These are phyloP conservation scores for Oncorhynchus keta DNA, from an alignment of 2,113 vertebrate species.

Conservation along the genomic window DNA sequence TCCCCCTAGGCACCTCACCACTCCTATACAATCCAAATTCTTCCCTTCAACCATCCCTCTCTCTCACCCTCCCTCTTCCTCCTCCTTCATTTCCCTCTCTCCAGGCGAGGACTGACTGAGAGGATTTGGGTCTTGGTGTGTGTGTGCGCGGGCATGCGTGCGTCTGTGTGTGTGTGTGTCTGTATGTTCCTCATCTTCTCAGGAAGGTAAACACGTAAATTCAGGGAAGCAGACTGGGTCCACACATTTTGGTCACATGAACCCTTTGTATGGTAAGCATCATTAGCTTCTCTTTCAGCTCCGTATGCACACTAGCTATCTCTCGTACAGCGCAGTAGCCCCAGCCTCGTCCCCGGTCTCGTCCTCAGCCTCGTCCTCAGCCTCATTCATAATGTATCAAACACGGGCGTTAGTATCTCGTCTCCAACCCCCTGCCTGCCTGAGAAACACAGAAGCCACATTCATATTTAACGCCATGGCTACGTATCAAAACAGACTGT, in stretches of 20 bases:
- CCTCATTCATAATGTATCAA: slow-evolving; percentile 16
- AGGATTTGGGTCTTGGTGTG: neutral
- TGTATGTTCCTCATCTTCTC: slow-evolving; percentile 30
- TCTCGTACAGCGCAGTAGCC: no score
- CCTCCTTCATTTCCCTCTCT: neutral
- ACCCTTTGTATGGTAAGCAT: neutral
- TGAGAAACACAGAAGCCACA: slow-evolving; percentile 35
- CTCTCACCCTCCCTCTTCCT: slow-evolving; percentile 16
- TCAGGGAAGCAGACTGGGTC: neutral
- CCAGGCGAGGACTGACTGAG: no score
- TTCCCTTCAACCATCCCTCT: slow-evolving; percentile 22
- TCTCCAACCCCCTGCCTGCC: neutral
- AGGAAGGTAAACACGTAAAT: slow-evolving; percentile 21
- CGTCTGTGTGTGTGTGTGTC: slow-evolving; percentile 12
- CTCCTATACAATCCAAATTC: neutral
- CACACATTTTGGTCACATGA: neutral
- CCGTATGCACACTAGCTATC: no score
- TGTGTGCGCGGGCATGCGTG: slow-evolving; percentile 14
- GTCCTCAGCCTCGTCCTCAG: slow-evolving; percentile 11
- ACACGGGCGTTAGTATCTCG: slow-evolving; percentile 12
- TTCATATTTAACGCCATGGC: slow-evolving; percentile 48
- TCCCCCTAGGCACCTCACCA: slow-evolving; percentile 7
- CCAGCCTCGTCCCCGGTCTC: no score
- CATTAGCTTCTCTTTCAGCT: slow-evolving; percentile 1
- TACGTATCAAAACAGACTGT: slow-evolving; percentile 30